Conservation (phyloP, 2,888 invertebrate genomes). For the Trachelus iudaicus region DNA sequence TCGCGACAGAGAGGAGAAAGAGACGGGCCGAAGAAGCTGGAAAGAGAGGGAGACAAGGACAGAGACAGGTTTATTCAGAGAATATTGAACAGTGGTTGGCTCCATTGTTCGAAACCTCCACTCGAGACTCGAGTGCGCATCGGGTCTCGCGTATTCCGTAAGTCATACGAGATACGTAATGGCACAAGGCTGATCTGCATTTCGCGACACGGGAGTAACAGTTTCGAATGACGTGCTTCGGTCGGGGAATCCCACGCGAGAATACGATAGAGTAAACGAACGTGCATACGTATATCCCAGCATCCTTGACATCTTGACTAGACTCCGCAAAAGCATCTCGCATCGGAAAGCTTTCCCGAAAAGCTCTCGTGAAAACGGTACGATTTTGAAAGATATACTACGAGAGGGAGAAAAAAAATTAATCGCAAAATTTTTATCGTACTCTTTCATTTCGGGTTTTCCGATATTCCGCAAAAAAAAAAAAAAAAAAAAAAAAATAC, state of each 20-base stretch:
- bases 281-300: background rate
- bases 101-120: background rate
- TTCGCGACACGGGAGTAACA: background rate
- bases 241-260: background rate
- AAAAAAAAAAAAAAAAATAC: no score
- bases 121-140: conserved; percentile 16
- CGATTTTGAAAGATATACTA: background rate
- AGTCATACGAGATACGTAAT: background rate
- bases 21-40: background rate
- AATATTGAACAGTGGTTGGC: background rate
- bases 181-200: background rate
- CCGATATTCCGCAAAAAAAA: no score
- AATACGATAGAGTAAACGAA: background rate
- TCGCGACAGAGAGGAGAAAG: background rate
- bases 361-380: background rate
- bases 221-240: background rate
- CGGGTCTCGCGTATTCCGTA: conserved; percentile 2
- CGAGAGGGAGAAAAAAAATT: background rate
- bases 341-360: background rate
- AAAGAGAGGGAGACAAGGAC: background rate
- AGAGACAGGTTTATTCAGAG: conserved; percentile 2
- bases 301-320: background rate
- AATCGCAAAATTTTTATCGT: background rate
- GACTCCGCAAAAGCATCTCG: background rate
- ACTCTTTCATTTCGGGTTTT: background rate